Conservation (phyloP, 2,113 vertebrate genomes). For the Carollia perspicillata region DNA sequence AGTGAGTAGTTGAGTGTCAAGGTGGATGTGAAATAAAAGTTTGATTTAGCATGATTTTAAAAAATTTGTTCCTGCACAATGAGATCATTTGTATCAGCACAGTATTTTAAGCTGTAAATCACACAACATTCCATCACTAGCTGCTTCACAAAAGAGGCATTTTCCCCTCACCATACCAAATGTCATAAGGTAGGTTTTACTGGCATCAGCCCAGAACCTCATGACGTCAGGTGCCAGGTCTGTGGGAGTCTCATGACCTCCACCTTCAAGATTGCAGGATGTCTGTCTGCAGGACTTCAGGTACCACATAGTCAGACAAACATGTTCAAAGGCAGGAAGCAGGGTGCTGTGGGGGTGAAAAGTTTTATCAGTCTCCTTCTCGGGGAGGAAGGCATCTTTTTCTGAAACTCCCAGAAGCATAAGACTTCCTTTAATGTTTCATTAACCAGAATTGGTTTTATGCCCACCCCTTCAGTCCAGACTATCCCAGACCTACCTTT, state of each 20-base stretch:
- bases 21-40: not conserved
- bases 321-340: not conserved
- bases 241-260: not conserved
- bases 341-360: fast-evolving
- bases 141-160: not conserved
- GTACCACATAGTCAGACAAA: too few species aligned
- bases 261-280: too few species aligned
- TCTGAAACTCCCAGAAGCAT: not conserved
- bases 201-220: not conserved
- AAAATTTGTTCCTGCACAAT: not conserved
- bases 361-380: not conserved
- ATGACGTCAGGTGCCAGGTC: not conserved
- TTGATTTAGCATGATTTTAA: not conserved
- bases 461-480: not conserved
- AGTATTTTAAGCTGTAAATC: not conserved
- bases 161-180: not conserved
- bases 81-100: not conserved
- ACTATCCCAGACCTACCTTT: not conserved
- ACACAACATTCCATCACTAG: not conserved
- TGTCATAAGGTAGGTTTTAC: not conserved
- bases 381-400: not conserved
- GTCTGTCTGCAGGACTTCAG: too few species aligned
- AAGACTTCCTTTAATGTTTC: not conserved
- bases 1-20: not conserved
- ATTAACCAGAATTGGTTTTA: not conserved